Evolutionary conservation across 2,888 invertebrate species (phyloP), one percentile per base, ranked within the genome.

Genomic region (Brenthis hecate): DNA sequence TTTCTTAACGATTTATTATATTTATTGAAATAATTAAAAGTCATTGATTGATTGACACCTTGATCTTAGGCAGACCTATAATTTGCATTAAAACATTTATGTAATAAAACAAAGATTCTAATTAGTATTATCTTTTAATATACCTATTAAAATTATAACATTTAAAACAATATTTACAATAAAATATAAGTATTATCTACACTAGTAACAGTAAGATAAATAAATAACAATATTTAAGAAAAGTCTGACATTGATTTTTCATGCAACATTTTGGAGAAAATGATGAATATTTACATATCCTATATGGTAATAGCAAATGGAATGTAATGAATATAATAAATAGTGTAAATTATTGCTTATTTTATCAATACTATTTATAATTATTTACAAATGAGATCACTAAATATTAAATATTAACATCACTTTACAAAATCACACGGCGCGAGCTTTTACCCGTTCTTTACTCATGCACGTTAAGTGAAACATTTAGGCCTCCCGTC

Each of bases 141-240:
- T 65, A 65, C 57, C 66, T 66, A 66, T 71, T 63, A 67, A 61
- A 71, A 71, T 66, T 74, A 75, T 85, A 91, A 90, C 88, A 88
- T 83, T 80, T 70, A 76, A 83, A 89, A 89, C 87, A 86, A 85
- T 90, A 91, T 91, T 86, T 89, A 91, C 90, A 90, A 78, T 72
- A 78, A 77, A 74, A 77, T 75, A 78, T 79, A 77, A 74, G 76
- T 81, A 77, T 72, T 74, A 78, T 81, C 81, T 84, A 83, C 78
- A 80, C 82, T 71, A 56, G 78, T 80, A 87, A 85, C 81, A 82
- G 81, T 81, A 79, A 81, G 84, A 80, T 78, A 85, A 89, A 89
- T 91, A 91, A 91, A 91, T 91, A 91, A 90, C 88, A 86, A 79
- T 81, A 78, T 61, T 63, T 65, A 55, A 36, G 51, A 69, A 43